Conservation (phyloP, 30 jellyfish, hydroid and myxozoan species). For the Morbakka virulenta region DNA sequence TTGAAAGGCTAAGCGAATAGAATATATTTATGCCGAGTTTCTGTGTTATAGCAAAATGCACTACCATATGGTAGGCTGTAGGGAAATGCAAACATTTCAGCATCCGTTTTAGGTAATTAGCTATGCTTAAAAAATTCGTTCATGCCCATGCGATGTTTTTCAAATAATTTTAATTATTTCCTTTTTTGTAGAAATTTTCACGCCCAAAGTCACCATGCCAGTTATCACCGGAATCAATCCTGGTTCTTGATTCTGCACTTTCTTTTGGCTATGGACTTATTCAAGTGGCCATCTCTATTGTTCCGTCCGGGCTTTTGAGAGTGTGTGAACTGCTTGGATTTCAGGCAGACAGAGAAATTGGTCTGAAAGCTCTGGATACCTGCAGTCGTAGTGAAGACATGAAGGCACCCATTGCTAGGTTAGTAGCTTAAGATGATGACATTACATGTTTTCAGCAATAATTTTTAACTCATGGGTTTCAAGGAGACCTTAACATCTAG, state of each 20-base stretch:
- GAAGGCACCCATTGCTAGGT: constrained; percentile 99
- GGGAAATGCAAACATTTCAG: no score
- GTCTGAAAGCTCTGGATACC: constrained; percentile 60
- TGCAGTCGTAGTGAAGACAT: constrained; percentile 89
- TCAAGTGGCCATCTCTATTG: constrained; percentile 94
- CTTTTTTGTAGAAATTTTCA: constrained; percentile 37
- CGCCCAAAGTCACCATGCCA: constrained; percentile 57
- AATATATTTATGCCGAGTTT: no score
- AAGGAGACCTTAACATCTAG: no score
- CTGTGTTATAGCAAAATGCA: no score
- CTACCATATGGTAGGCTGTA: no score
- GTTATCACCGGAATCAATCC: constrained; percentile 57
- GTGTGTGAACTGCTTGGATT: constrained; percentile 95
- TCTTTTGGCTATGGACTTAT: constrained; percentile 96
- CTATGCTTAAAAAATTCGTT: no score
- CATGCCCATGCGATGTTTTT: no score
- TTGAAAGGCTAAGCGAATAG: no score
- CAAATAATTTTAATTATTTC: background rate
- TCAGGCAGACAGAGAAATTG: constrained; percentile 83
- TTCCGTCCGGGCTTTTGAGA: constrained; percentile 88
- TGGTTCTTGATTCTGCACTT: constrained; percentile 51
- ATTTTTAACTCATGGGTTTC: no score
- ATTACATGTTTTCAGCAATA: no score
- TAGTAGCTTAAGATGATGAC: no score
- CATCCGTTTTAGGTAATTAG: no score